phyloP scores from a whole-genome alignment of 92 coral and sea anemone species.

The Phymanthus crucifer region DNA sequence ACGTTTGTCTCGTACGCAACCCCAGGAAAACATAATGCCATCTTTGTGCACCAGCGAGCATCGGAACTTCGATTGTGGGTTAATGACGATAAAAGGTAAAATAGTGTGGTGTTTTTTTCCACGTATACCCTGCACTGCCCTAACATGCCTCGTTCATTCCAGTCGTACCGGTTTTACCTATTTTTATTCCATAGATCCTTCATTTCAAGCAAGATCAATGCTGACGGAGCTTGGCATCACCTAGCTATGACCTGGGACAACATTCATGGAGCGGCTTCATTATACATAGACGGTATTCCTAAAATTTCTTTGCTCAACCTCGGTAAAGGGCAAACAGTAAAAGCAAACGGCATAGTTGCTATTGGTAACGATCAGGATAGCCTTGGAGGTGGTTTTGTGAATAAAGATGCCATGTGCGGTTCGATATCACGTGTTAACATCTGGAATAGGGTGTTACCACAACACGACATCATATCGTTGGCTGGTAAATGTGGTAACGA shows the following conservation, averaged over 20 bases:
- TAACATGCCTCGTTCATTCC: background rate
- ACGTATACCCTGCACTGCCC: background rate
- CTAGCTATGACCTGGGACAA: conserved; percentile 60
- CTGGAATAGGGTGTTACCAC: conserved; percentile 56
- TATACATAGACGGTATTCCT: conserved; percentile 51
- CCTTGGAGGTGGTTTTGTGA: conserved; percentile 29
- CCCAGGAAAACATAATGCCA: conserved; percentile 26
- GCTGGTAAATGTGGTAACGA: conserved; percentile 56
- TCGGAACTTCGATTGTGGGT: conserved; percentile 20
- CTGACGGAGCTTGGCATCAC: conserved; percentile 64
- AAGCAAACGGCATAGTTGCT: conserved; percentile 36
- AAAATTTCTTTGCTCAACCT: background rate
- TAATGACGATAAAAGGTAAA: conserved; percentile 10
- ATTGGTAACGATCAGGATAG: conserved; percentile 69
- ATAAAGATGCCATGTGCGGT: conserved; percentile 55
- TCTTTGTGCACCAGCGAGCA: conserved; percentile 47
- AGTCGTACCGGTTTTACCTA: background rate
- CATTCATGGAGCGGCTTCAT: conserved; percentile 28
- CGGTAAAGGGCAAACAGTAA: conserved; percentile 9
- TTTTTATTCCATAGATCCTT: background rate
- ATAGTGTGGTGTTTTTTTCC: background rate
- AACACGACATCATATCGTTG: conserved; percentile 28
- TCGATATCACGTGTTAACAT: conserved; percentile 60
- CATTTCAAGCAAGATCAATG: background rate
- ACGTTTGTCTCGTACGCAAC: conserved; percentile 50